phyloP scores from a whole-genome alignment of 2,113 vertebrate species.

The Pygoscelis antarcticus region DNA sequence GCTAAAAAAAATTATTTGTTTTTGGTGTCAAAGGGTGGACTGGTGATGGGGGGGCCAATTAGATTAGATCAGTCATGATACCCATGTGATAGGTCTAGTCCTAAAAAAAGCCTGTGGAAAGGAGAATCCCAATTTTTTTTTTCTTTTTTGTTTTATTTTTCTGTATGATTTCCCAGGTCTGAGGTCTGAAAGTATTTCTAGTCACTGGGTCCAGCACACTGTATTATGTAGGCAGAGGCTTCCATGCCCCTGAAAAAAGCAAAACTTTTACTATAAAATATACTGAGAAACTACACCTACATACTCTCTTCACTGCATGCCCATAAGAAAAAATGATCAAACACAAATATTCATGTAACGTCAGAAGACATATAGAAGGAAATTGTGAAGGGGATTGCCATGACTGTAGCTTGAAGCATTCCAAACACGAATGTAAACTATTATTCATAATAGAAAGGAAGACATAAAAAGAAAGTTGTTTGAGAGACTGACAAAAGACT shows the following conservation, averaged over 20 bases:
- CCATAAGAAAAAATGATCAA: constrained; percentile 7
- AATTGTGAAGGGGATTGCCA: constrained; percentile 4
- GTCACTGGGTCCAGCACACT: not conserved
- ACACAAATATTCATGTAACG: not conserved
- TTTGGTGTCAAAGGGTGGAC: not conserved
- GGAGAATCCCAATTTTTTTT: not conserved
- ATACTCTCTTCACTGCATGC: not conserved
- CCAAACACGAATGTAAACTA: constrained; percentile 11
- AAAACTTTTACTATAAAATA: not conserved
- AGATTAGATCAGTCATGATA: not conserved
- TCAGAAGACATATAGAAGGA: not conserved
- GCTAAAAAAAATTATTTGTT: not conserved
- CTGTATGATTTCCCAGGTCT: not conserved
- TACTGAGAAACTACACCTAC: not conserved
- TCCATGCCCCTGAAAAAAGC: not conserved
- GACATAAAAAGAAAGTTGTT: not conserved
- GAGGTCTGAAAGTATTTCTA: not conserved
- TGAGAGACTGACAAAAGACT: not conserved
- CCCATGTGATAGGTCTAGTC: not conserved
- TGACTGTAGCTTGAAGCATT: not conserved
- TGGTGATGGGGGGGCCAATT: not conserved
- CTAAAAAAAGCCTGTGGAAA: not conserved
- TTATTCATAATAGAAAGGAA: constrained; percentile 47
- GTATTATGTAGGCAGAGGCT: not conserved
- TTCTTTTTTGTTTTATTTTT: not conserved